Evolutionary conservation across 92 coral and sea anemone genomes (phyloP).

Genomic region (Pocillopora meandrina): DNA sequence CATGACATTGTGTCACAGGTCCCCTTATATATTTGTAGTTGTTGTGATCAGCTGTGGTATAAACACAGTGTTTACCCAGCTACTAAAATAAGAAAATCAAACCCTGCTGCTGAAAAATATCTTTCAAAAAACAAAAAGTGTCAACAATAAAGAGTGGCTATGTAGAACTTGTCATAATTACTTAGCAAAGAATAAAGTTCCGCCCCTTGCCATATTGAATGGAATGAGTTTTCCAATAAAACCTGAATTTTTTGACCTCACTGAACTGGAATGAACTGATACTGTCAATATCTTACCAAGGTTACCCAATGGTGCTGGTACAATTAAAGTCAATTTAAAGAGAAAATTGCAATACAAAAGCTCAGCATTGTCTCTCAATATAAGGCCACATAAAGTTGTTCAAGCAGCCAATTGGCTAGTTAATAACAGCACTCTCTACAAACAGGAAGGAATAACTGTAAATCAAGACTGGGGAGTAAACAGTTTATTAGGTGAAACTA

Average conservation of each 20-base stretch:
- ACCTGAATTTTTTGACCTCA: not conserved
- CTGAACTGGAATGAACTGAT: conserved; percentile 34
- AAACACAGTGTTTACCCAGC: conserved; percentile 53
- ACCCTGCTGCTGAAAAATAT: conserved; percentile 56
- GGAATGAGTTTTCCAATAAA: conserved; percentile 38
- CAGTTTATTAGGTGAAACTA: conserved; percentile 11
- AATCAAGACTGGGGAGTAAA: conserved; percentile 37
- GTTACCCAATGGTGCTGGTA: no score
- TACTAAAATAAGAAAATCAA: conserved; percentile 45
- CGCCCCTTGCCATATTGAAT: conserved; percentile 44
- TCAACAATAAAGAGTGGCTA: conserved; percentile 26
- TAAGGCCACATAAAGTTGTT: conserved; percentile 34
- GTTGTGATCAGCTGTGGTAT: conserved; percentile 57
- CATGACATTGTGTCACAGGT: conserved; percentile 44
- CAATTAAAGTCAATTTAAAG: not conserved
- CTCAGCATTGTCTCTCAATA: not conserved
- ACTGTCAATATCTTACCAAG: no score
- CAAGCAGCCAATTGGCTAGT: conserved; percentile 53
- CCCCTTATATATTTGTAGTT: conserved; percentile 39
- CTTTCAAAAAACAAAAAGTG: conserved; percentile 40
- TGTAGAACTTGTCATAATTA: conserved; percentile 35
- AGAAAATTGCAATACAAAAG: conserved; percentile 37
- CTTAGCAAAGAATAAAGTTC: conserved; percentile 47
- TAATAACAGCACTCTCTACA: conserved; percentile 42
- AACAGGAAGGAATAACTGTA: conserved; percentile 26